Conservation (phyloP, 2,888 invertebrate species). For the Crioceris asparagi region DNA sequence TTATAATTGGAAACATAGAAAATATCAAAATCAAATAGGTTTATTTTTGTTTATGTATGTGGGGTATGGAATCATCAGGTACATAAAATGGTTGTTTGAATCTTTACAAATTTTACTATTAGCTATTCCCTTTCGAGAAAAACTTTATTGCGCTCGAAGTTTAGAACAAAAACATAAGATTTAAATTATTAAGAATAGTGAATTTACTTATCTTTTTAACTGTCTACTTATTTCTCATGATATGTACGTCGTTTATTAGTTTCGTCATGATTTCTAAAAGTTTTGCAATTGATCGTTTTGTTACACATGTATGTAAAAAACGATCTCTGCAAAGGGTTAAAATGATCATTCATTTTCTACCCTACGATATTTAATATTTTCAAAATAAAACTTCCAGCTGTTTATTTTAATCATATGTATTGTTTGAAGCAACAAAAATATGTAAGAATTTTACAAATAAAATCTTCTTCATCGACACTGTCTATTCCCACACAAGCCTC, state of each 20-base stretch:
- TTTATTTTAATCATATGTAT: too few species aligned
- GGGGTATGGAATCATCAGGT: too few species aligned
- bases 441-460: background rate
- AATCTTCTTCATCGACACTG: background rate
- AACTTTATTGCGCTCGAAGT: background rate
- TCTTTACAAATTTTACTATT: too few species aligned
- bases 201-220: background rate
- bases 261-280: background rate
- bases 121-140: background rate
- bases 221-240: background rate
- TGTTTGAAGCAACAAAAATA: background rate
- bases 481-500: background rate
- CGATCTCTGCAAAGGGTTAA: background rate
- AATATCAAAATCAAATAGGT: too few species aligned
- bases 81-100: too few species aligned
- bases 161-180: background rate
- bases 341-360: too few species aligned
- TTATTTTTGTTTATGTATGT: too few species aligned
- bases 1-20: too few species aligned
- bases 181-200: background rate
- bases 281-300: background rate
- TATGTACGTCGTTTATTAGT: background rate
- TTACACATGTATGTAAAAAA: background rate
- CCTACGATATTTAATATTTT: too few species aligned
- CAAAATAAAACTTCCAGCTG: too few species aligned